These are phyloP conservation scores for Octopus sinensis DNA, from an alignment of 1,140 invertebrate species.

Conservation along the genomic window DNA sequence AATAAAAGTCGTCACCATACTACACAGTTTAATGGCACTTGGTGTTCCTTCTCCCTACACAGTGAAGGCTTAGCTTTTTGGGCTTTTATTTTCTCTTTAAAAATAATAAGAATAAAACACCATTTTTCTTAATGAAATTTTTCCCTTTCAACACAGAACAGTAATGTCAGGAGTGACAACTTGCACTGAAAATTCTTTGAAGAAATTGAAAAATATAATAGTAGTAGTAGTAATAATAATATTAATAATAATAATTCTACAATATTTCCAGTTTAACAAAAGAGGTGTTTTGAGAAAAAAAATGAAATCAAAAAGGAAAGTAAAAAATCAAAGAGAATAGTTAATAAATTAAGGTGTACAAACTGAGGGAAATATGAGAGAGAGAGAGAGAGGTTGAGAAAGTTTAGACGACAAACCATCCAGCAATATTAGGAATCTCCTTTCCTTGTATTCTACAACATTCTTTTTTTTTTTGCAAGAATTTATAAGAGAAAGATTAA, in stretches of 20 bases:
- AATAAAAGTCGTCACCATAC: neutral
- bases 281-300: neutral
- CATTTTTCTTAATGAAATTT: conserved; percentile 9
- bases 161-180: conserved; percentile 6
- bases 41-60: conserved; percentile 4
- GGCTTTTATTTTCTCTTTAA: neutral
- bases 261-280: too few relatives aligned
- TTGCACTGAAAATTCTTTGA: conserved; percentile 3
- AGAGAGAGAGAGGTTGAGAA: neutral
- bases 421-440: neutral
- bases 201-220: too few relatives aligned
- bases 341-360: neutral
- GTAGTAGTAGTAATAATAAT: too few relatives aligned
- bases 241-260: too few relatives aligned
- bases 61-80: conserved; percentile 10
- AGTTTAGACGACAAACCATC: conserved; percentile 9
- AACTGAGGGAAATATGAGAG: neutral
- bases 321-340: neutral
- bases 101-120: neutral
- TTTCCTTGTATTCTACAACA: conserved; percentile 6
- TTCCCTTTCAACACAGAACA: conserved; percentile 12
- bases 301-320: neutral
- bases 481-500: neutral
- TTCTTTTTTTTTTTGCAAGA: neutral
- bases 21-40: conserved; percentile 11